Conservation (phyloP, 2,113 vertebrate genomes). For the Euleptes europaea region DNA sequence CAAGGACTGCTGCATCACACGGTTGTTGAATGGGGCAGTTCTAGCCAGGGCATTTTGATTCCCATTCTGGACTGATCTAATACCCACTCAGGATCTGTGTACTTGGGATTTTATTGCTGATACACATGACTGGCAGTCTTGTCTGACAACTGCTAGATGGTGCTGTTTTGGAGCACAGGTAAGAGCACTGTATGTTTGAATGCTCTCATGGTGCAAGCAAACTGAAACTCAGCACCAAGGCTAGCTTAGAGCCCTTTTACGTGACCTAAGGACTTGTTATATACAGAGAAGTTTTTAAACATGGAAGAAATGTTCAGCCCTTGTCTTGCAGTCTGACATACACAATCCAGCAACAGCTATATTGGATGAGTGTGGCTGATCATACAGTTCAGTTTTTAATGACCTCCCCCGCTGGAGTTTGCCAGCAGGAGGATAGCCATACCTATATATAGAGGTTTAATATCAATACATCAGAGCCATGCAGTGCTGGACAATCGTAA, state of each 20-base stretch:
- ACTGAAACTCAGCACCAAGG: background rate
- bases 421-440: background rate
- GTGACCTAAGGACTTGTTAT: no score
- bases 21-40: background rate
- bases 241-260: background rate
- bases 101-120: background rate
- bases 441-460: no score
- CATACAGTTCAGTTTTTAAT: background rate
- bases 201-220: background rate
- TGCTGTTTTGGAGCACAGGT: background rate
- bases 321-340: no score
- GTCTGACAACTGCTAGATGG: background rate
- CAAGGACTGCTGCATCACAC: background rate
- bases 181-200: background rate
- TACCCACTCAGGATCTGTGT: background rate
- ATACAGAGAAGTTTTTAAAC: background rate
- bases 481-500: no score
- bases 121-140: background rate
- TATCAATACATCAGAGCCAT: no score
- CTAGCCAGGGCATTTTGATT: background rate
- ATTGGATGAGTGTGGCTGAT: background rate
- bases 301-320: background rate
- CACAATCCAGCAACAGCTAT: background rate
- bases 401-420: background rate
- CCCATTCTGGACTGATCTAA: background rate